Conservation (phyloP, 2,797 vertebrate species). For the Acanthiza pusilla region DNA sequence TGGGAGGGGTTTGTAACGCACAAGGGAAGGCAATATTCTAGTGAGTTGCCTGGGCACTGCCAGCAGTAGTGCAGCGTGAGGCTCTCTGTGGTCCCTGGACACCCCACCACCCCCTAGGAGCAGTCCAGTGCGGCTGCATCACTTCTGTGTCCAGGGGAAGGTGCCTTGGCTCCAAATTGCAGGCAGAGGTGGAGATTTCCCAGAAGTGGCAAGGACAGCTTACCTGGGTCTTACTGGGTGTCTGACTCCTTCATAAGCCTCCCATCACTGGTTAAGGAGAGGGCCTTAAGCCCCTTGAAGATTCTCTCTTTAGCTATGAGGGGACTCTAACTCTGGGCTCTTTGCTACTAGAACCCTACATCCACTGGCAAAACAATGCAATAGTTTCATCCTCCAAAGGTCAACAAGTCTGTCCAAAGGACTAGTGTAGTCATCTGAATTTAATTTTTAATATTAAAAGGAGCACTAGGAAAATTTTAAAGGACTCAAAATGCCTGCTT, state of each 20-base stretch:
- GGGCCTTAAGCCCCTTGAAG: not conserved
- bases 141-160: not conserved
- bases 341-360: not conserved
- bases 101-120: accelerated
- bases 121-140: not conserved
- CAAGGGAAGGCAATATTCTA: accelerated
- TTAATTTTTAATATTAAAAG: not conserved
- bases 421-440: not conserved
- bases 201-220: not conserved
- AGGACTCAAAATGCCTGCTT: not conserved
- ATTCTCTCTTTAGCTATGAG: not conserved
- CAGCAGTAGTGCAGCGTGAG: not conserved
- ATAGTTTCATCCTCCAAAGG: not conserved
- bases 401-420: not conserved
- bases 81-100: too few species aligned
- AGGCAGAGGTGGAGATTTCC: not conserved
- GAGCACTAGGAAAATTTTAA: not conserved
- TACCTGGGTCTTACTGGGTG: not conserved
- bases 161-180: accelerated
- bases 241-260: not conserved
- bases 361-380: not conserved
- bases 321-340: not conserved
- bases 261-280: not conserved
- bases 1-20: not conserved
- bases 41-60: accelerated